Evolutionary conservation across 1,140 invertebrate genomes (phyloP).

Genomic region (Oreohelix idahoensis): DNA sequence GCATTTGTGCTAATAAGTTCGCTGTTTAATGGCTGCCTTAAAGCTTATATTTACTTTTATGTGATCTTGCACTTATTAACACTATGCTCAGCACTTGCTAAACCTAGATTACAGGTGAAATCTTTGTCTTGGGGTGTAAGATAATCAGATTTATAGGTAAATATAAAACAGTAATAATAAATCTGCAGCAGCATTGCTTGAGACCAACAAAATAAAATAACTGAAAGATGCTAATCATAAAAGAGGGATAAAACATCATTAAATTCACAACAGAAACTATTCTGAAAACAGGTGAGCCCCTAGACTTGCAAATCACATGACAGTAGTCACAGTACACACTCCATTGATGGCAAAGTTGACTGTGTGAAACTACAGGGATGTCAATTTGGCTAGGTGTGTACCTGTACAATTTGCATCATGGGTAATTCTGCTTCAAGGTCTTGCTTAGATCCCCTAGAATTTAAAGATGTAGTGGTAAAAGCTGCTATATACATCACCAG

Average conservation of each 20-base stretch:
- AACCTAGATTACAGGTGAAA: too few species aligned
- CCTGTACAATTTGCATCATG: slow-evolving; percentile 69
- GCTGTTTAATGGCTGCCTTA: too few species aligned
- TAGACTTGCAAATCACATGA: background rate
- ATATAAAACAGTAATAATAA: too few species aligned
- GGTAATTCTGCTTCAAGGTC: slow-evolving; percentile 67
- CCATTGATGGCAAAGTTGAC: slow-evolving; percentile 11
- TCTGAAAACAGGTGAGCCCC: background rate
- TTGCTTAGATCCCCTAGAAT: slow-evolving; percentile 63
- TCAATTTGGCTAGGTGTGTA: slow-evolving; percentile 40
- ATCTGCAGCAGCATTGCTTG: background rate
- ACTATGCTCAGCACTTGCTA: too few species aligned
- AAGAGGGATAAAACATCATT: background rate
- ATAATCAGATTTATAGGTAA: too few species aligned
- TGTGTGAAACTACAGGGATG: background rate
- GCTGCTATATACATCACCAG: background rate
- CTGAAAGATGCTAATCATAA: background rate
- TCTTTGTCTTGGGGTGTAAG: too few species aligned
- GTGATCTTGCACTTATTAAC: too few species aligned
- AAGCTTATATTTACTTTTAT: too few species aligned
- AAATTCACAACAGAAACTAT: slow-evolving; percentile 11
- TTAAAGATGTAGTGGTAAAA: slow-evolving; percentile 6
- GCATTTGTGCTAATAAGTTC: too few species aligned
- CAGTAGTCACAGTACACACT: slow-evolving; percentile 14
- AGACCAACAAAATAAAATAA: background rate